Base-by-base conservation (phyloP, 2,888 invertebrate species). In the Caenorhabditis uteleia region DNA sequence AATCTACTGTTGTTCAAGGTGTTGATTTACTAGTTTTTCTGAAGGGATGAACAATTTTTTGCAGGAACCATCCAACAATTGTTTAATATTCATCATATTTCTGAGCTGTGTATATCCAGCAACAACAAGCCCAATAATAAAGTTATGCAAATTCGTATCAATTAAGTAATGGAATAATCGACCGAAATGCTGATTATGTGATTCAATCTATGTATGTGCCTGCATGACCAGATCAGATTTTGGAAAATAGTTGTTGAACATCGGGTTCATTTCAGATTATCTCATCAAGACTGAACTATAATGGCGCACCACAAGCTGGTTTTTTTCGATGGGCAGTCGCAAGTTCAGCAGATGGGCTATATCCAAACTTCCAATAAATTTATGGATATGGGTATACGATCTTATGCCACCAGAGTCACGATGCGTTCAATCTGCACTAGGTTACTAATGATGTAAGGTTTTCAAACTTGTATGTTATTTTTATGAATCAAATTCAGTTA, bases 1-100 rank as follows among this genome's bases (percentile, higher is more conserved):
- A 75, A 46, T 74, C 75, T 2, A 68, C 66, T 44, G 71, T 75
- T 39, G 74, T 74, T 33, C 71, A 75, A 57, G 74, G 74, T 74
- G n/a, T 10, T 34, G 40, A n/a, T n/a, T n/a, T n/a, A n/a, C n/a
- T n/a, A n/a, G 5, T 14, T 6, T 12, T 39, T 40, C 16, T 16
- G 18, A 1, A 2, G 6, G 6, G 16, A 27, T 10, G n/a, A n/a
- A n/a, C n/a, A n/a, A n/a, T 42, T n/a, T 44, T 27, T 45, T 31
- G 27, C 16, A 40, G 18, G 18, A 59, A 51, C 46, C 26, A 49
- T 53, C 16, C 47, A 53, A 33, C 53, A 47, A 25, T 27, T 40
- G 18, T 53, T 44, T 44, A 47, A 57, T 38, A 54, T 67, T 38
- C 67, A 67, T 45, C 60, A 61, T 43, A 60, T 61, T 3, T 56